These are phyloP conservation scores for Antennarius striatus DNA, from an alignment of 2,113 vertebrate species.

Conservation along the genomic window DNA sequence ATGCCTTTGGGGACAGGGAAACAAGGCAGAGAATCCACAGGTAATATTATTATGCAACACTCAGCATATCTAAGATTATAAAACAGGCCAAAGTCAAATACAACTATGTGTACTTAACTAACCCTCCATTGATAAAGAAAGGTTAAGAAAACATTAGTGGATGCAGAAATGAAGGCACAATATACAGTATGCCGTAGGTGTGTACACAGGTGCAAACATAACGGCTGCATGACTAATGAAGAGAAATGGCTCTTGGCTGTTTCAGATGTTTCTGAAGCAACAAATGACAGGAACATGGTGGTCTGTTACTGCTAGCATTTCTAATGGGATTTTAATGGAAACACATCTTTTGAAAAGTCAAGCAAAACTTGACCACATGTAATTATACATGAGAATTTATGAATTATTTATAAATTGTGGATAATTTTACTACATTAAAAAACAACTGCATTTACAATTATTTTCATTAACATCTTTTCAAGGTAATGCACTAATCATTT, in stretches of 20 bases:
- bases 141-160: constrained; percentile 36
- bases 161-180: neutral
- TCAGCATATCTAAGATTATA: constrained; percentile 16
- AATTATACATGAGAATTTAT: too few relatives aligned
- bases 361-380: neutral
- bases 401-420: too few relatives aligned
- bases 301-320: neutral
- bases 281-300: neutral
- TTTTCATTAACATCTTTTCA: too few relatives aligned
- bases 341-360: neutral
- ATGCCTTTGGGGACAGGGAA: constrained; percentile 1
- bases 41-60: neutral
- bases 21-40: neutral
- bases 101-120: constrained; percentile 29
- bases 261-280: constrained; percentile 9
- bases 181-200: constrained; percentile 9
- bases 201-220: constrained; percentile 48
- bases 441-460: neutral
- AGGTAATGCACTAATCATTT: too few relatives aligned
- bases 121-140: constrained; percentile 27
- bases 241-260: neutral
- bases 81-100: constrained; percentile 28
- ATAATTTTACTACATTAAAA: too few relatives aligned
- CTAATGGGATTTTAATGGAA: neutral
- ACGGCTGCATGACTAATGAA: constrained; percentile 1